A percentile compares a stretch with the other conserved stretches of the same genome.
Conservation (phyloP, 35 echinoderm and acorn worm genomes). For the Chiridota heheva region DNA sequence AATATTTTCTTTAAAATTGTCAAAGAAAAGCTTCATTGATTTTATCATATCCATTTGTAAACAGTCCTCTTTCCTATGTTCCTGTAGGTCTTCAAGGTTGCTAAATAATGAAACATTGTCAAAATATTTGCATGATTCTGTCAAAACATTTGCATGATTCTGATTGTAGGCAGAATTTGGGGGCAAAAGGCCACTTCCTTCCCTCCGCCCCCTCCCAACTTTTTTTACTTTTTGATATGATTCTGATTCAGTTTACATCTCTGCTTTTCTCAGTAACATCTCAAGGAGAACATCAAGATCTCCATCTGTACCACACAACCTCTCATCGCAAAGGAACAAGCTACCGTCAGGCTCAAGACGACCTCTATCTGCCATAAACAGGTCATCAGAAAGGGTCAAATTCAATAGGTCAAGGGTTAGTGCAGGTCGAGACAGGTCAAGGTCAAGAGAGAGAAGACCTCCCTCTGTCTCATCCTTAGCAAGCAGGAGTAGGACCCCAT, state of each 20-base stretch:
- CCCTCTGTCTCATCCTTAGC: constrained; percentile 60
- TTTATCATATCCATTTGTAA: too few species aligned
- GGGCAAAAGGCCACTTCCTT: too few species aligned
- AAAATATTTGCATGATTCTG: too few species aligned
- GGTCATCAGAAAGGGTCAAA: constrained; percentile 46
- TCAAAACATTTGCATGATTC: too few species aligned
- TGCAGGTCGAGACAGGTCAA: constrained; percentile 53
- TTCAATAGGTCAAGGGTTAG: constrained; percentile 47
- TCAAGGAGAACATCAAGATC: constrained; percentile 69
- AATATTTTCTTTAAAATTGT: too few species aligned
- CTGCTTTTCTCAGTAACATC: constrained; percentile 44
- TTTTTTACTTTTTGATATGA: not conserved
- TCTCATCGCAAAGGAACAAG: constrained; percentile 16
- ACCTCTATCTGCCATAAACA: constrained; percentile 57
- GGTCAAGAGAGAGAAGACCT: constrained; percentile 57
- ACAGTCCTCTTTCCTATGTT: too few species aligned
- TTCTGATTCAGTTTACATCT: not conserved
- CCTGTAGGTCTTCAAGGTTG: too few species aligned
- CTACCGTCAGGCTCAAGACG: constrained; percentile 41
- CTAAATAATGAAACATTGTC: too few species aligned
- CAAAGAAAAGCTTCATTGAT: too few species aligned
- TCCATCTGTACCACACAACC: constrained; percentile 46
- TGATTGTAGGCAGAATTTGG: too few species aligned
- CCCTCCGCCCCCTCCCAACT: too few species aligned
- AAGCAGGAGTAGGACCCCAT: constrained; percentile 65